These are phyloP conservation scores for Corynorhinus townsendii DNA, from an alignment of 2,113 vertebrate species.

Conservation along the genomic window DNA sequence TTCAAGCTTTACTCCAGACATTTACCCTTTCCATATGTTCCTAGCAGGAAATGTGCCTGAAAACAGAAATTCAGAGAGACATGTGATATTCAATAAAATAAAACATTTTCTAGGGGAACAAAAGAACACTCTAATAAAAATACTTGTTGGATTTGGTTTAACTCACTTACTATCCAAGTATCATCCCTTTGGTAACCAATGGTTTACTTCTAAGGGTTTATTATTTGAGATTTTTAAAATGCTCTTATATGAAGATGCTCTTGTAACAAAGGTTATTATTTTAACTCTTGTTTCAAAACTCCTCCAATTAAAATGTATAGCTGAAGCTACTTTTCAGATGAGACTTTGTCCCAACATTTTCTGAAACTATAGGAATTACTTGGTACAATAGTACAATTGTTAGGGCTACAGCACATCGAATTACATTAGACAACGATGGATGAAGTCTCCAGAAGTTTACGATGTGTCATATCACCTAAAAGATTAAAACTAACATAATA, in stretches of 20 bases:
- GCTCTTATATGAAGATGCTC: background rate
- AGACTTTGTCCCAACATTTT: background rate
- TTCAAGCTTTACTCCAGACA: slow-evolving; percentile 72
- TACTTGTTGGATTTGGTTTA: slow-evolving; percentile 35
- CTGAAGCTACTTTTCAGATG: background rate
- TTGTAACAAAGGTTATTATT: slow-evolving; percentile 39
- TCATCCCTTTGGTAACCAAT: slow-evolving; percentile 11
- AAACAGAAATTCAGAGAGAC: slow-evolving; percentile 77
- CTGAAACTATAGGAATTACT: background rate
- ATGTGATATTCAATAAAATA: slow-evolving; percentile 74
- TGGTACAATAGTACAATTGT: slow-evolving; percentile 37
- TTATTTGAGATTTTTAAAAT: slow-evolving; percentile 16
- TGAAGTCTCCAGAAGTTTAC: background rate
- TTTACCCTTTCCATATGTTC: slow-evolving; percentile 80
- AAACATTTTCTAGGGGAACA: slow-evolving; percentile 70
- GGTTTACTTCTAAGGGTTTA: slow-evolving; percentile 1
- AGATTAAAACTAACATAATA: slow-evolving; percentile 38
- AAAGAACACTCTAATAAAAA: slow-evolving; percentile 69
- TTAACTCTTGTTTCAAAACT: slow-evolving; percentile 55
- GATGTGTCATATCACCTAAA: slow-evolving; percentile 18
- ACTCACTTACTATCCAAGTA: background rate
- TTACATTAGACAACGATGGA: background rate
- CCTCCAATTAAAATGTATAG: background rate
- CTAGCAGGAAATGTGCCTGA: slow-evolving; percentile 74
- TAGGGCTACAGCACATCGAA: background rate